Base-by-base conservation (phyloP, 2,888 invertebrate species). In the Limnephilus auricula region DNA sequence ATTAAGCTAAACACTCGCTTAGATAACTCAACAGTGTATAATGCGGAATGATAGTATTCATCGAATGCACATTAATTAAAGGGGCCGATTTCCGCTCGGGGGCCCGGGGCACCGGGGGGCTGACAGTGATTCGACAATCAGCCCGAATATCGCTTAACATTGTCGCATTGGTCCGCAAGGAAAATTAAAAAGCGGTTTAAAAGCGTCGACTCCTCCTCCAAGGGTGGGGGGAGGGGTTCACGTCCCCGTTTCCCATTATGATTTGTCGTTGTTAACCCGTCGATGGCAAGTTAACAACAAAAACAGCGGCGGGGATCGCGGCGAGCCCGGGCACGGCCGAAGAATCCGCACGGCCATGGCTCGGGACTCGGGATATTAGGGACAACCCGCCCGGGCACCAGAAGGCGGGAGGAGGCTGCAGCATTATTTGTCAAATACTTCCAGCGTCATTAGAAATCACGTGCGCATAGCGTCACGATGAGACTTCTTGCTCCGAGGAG, bases 201-300 rank as follows among this genome's bases (percentile, higher is more conserved):
- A 84, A 32, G 50, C 31, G 40, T 32, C 40, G 86, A 84, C 90
- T 86, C 90, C 90, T 90, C 90, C 90, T 79, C 85, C 18, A 2
- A 45, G 40, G 88, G 87, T 25, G 78, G 85, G 83, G 90, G 37
- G 88, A n/a, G 65, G 88, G 88, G 83, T 65, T 34, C 65, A 78
- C 32, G 89, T 83, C 91, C 86, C 50, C 82, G 80, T 50, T 32
- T 40, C 89, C 92, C 87, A 84, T 89, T 90, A 91, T 92, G 91
- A 92, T 92, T 90, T 90, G 92, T 92, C 89, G 90, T 89, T 91
- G 91, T 89, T 89, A 89, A 88, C 89, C 85, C 84, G 89, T 37
- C 86, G 84, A 85, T 89, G 91, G 79, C 87, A 89, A 91, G 86
- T 82, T 91, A 91, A 87, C 90, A 90, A 90, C 92, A 92, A 92